A percentile compares a stretch with the other conserved stretches of the same genome.
Evolutionary conservation across 2,797 vertebrate species (phyloP).

Genomic region (Esox masquinongy): DNA sequence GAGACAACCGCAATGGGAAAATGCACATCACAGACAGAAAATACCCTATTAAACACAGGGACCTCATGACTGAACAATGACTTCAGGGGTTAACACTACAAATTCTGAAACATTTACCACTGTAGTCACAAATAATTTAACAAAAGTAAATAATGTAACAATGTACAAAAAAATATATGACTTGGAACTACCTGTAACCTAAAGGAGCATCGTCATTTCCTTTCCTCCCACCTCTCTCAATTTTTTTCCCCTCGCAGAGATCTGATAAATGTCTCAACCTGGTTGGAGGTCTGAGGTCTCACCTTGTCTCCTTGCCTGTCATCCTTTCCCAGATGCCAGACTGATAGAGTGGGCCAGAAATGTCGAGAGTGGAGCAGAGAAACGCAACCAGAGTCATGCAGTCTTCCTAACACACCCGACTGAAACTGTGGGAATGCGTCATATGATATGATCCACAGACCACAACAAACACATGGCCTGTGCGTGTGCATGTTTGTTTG

Average conservation of each 20-base stretch:
- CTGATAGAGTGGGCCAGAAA: slow-evolving; percentile 7
- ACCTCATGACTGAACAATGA: background rate
- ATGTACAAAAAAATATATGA: too few species aligned
- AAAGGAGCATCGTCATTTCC: background rate
- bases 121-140: too few species aligned
- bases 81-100: background rate
- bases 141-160: too few species aligned
- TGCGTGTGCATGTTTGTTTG: background rate
- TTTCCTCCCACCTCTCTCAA: background rate
- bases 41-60: background rate
- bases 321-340: slow-evolving; percentile 21
- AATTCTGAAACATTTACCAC: background rate
- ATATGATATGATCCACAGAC: slow-evolving; percentile 51
- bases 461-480: slow-evolving; percentile 31
- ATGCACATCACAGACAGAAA: background rate
- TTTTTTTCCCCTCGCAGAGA: background rate
- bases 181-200: background rate
- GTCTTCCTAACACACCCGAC: slow-evolving; percentile 29
- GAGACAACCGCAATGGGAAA: background rate
- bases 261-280: slow-evolving; percentile 17
- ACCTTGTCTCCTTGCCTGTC: slow-evolving; percentile 41
- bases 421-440: slow-evolving; percentile 66
- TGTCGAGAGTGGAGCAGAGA: slow-evolving; percentile 18
- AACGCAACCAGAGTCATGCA: slow-evolving; percentile 40
- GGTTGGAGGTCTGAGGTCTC: slow-evolving; percentile 35